phyloP scores from a whole-genome alignment of 2,888 invertebrate species.

The Cepaea hortensis region DNA sequence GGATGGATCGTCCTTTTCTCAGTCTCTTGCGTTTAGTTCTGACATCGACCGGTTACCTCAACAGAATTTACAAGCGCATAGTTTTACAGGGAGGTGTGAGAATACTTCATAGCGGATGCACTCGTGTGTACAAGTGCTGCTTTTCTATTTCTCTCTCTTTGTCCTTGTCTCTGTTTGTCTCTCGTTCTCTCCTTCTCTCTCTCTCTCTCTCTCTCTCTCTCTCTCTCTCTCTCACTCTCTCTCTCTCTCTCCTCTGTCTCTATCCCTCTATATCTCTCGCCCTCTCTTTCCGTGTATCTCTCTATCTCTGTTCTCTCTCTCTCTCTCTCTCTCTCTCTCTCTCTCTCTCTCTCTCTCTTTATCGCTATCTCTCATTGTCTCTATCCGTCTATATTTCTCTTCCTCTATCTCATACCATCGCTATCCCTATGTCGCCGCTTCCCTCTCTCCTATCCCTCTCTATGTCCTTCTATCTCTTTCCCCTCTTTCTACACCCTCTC shows the following conservation, averaged over 20 bases:
- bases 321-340: background rate
- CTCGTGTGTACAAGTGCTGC: background rate
- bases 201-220: background rate
- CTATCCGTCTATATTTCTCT: background rate
- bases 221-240: conserved; percentile 19
- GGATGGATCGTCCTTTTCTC: too few species aligned
- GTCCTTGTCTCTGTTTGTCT: too few species aligned
- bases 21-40: too few species aligned
- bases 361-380: background rate
- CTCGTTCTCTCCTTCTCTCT: background rate
- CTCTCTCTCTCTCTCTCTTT: conserved; percentile 6
- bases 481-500: too few species aligned
- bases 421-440: background rate
- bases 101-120: background rate
- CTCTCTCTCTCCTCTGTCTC: background rate
- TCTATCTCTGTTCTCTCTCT: background rate
- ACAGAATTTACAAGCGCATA: too few species aligned
- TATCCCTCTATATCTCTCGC: background rate
- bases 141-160: background rate
- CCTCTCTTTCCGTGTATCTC: background rate
- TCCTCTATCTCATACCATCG: background rate
- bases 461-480: background rate
- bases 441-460: background rate
- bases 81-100: too few species aligned
- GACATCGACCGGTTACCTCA: too few species aligned